Base-by-base conservation (phyloP, 2,888 invertebrate genomes). In the Junonia oenone region DNA sequence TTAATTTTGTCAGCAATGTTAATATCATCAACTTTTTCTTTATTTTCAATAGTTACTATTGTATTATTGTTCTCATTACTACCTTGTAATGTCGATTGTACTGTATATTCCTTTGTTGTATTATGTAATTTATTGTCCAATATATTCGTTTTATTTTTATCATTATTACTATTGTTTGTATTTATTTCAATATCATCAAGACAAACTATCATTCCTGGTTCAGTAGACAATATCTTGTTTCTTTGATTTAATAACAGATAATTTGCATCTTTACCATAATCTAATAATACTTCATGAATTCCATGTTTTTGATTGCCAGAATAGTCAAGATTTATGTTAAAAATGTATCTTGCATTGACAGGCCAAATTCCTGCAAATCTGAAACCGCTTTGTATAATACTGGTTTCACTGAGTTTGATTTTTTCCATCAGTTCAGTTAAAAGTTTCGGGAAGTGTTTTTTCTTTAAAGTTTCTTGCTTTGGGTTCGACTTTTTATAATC, bases 171-270 rank as follows among this genome's bases (percentile, higher is more conserved):
- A n/a, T n/a, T n/a, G n/a, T n/a, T n/a, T n/a, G n/a, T n/a, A n/a
- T n/a, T n/a, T n/a, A n/a, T n/a, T n/a, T n/a, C n/a, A 6, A 45
- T 45, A 67, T 72, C 67, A 8, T n/a, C 37, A 37, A 4, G 13
- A 37, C 37, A 37, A 5, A 37, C 37, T 37, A 14, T 14, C 13
- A 2, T 37, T n/a, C 37, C 37, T 4, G 37, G 37, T 14, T 37
- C 37, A 14, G 37, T 37, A 15, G 13, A 14, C 14, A 37, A 37
- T 13, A 14, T 37, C 13, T 37, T 37, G 14, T n/a, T 37, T 37
- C 37, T 37, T 37, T 37, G 13, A 6, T 14, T 37, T 37, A 14
- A 14, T 8, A 14, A 14, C 2, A 14, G 6, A 37, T 13, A 3
- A 2, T 14, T 37, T 37, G 13, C 2, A 14, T 37, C 13, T 8